phyloP scores from a whole-genome alignment of 2,113 vertebrate species.

The Axis porcinus region DNA sequence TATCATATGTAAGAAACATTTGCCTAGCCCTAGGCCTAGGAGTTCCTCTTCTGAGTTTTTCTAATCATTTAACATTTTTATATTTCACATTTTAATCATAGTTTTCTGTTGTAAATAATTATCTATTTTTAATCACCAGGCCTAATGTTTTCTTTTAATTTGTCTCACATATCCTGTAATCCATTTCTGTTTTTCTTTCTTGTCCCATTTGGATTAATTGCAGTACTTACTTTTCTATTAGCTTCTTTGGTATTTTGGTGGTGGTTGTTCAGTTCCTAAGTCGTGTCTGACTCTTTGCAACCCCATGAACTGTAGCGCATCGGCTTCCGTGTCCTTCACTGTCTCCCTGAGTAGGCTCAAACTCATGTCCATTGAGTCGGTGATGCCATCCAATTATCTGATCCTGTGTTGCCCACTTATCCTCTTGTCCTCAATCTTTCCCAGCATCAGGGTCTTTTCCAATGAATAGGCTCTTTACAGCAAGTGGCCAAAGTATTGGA shows the following conservation, averaged over 20 bases:
- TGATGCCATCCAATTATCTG: not conserved
- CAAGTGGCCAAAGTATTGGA: not conserved
- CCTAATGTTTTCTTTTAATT: not conserved
- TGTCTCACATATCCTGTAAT: not conserved
- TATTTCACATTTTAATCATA: not conserved
- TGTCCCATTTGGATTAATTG: not conserved
- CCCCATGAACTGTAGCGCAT: not conserved
- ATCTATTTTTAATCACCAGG: not conserved
- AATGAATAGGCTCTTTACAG: not conserved
- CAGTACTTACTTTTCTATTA: not conserved
- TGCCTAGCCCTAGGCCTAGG: accelerated
- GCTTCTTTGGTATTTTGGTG: not conserved
- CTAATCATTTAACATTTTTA: not conserved
- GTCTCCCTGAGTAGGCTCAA: not conserved
- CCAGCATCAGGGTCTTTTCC: not conserved
- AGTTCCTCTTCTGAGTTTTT: not conserved
- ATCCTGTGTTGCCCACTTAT: not conserved
- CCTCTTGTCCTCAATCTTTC: not conserved
- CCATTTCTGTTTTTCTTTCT: not conserved
- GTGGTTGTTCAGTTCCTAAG: not conserved
- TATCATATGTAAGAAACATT: not conserved
- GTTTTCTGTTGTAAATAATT: not conserved
- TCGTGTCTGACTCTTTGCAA: not conserved
- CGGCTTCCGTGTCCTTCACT: not conserved
- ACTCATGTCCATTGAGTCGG: not conserved